phyloP scores from a whole-genome alignment of 2,797 vertebrate genomes.

The Onychomys torridus region DNA sequence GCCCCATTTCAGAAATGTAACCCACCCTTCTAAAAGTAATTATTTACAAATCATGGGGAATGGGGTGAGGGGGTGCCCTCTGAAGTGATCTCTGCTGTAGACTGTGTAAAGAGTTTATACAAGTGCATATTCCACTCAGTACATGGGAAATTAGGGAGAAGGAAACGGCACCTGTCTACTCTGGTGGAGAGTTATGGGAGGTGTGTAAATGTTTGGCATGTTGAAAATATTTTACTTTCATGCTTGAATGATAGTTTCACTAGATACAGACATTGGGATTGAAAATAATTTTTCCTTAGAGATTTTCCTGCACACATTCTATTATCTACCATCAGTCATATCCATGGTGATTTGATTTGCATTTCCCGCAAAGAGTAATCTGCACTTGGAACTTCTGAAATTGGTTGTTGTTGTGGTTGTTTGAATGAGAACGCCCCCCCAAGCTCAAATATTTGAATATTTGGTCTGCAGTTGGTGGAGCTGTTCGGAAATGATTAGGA shows the following conservation, averaged over 20 bases:
- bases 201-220: background rate
- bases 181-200: background rate
- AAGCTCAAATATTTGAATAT: background rate
- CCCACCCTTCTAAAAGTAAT: slow-evolving; percentile 45
- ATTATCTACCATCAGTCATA: background rate
- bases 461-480: background rate
- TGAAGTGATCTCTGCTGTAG: slow-evolving; percentile 33
- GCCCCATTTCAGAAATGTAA: slow-evolving; percentile 11
- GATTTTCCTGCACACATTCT: background rate
- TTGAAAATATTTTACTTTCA: slow-evolving; percentile 19
- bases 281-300: slow-evolving; percentile 43
- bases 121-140: background rate
- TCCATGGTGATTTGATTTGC: background rate
- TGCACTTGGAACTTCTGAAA: slow-evolving; percentile 30
- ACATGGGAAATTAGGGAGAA: background rate
- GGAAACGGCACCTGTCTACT: background rate
- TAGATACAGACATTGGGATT: background rate
- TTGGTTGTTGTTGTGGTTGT: background rate
- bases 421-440: background rate
- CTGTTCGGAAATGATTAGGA: background rate
- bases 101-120: background rate
- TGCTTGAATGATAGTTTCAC: slow-evolving; percentile 20
- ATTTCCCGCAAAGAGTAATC: background rate
- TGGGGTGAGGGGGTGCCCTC: background rate
- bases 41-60: slow-evolving; percentile 38